Evolutionary conservation across 92 coral and sea anemone species (phyloP), one percentile per base, ranked within the genome.

Genomic region (Palythoa grandiflora): DNA sequence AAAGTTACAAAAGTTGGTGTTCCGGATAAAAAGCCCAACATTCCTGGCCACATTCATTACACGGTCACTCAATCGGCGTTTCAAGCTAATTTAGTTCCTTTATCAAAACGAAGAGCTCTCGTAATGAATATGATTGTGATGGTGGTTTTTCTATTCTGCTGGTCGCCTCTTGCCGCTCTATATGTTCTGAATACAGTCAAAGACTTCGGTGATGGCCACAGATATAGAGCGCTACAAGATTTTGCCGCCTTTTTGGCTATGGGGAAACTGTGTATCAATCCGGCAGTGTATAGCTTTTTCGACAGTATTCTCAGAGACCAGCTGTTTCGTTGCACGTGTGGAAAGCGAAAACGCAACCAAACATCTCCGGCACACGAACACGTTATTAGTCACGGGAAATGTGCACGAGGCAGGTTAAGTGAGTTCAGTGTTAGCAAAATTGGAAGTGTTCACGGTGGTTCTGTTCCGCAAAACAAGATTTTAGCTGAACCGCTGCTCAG

Each of bases 61-160:
- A 87, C 94, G 57, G 89, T 94, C 80, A 93, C 94, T 6, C 86
- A 81, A 21, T 84, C 96, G n/a, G 91, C 91, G 19, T 85, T 95
- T 68, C 94, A 91, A 54, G 90, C 98, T 47, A 96, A 97, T 77
- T 90, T 91, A 15, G 98, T 97, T 3, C 99, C 99, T 3, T 83
- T 97, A 9, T 96, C 99, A 44, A 97, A 97, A 83, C 97, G 98
- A 71, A 93, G 96, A 40, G 94, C 99, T 28, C 93, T 97, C 17
- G 98, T 95, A 44, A 97, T 97, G 99, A 97, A 97, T 89, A 84
- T 97, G 36, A 95, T 97, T 13, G 99, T 97, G 55, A 96, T 94
- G 94, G 94, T 96, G 9, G 77, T 97, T 52, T 97, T 94, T 63
- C 77, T 97, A 40, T 95, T 97, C 77, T 95, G 99, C 79, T 95